These are phyloP conservation scores for Amphiduros pacificus DNA, from an alignment of 2,888 invertebrate genomes.

Conservation along the genomic window DNA sequence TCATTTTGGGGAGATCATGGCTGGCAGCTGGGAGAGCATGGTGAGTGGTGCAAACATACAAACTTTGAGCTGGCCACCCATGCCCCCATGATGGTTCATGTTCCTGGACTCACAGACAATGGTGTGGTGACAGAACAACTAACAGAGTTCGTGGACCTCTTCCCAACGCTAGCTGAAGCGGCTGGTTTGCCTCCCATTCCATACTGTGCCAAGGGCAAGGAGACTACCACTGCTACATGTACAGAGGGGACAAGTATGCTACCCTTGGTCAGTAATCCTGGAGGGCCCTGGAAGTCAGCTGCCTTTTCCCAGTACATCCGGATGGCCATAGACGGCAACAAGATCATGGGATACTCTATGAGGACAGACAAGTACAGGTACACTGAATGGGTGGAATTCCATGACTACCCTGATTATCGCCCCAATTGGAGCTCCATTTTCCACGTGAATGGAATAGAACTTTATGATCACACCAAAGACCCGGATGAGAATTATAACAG, in stretches of 20 bases:
- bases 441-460: background rate
- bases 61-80: constrained; percentile 39
- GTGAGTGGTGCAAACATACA: constrained; percentile 35
- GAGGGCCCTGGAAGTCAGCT: constrained; percentile 20
- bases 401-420: background rate
- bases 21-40: constrained; percentile 26
- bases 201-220: background rate
- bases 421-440: background rate
- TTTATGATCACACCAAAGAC: constrained; percentile 4
- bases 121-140: constrained; percentile 34
- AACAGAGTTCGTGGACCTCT: constrained; percentile 40
- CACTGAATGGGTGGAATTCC: constrained; percentile 3
- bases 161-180: constrained; percentile 39
- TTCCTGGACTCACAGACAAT: constrained; percentile 37
- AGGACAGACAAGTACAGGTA: background rate
- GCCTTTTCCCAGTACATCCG: constrained; percentile 33
- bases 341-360: constrained; percentile 38
- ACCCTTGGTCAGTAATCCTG: constrained; percentile 17
- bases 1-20: constrained; percentile 31
- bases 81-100: constrained; percentile 38
- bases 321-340: constrained; percentile 17
- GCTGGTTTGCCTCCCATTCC: constrained; percentile 23
- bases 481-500: background rate
- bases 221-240: background rate
- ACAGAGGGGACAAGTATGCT: constrained; percentile 23